Evolutionary conservation across 1,140 invertebrate genomes (phyloP), one percentile per base, ranked within the genome.

Genomic region (Cydia splendana): DNA sequence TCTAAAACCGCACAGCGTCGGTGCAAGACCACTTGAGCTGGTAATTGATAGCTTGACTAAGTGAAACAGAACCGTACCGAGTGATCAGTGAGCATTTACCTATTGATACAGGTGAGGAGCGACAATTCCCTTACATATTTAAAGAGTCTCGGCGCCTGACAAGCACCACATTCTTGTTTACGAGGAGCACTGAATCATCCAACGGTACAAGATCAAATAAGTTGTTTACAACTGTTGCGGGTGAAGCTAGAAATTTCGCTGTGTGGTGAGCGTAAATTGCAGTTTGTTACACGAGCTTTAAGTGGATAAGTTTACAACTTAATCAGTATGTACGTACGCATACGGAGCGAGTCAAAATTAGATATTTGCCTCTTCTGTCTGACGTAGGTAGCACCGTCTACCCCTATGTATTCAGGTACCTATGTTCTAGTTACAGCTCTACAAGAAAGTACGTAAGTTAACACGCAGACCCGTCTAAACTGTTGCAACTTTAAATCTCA

Each of bases 31-130:
- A 81, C 77, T 82, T 78, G 73, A 73, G 77, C 81, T 80, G 77
- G 74, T 85, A 86, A 87, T 85, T 84, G 84, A 84, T 80, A 80
- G 80, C 76, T 80, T 80, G 65, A 65, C 74, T 82, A 83, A 85
- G 78, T 82, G 82, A 85, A 84, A 84, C 76, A 81, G 82, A 81
- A 79, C 77, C 77, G 51, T 77, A 4, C 34, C 77, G 77, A 24
- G 24, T 76, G 42, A 80, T 79, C 78, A 48, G 73, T 77, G 75
- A 71, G 24, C 34, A 71, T 71, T 71, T 71, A 42, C 67, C 13
- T 42, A 71, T 71, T 42, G 67, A 71, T 71, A 18, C 67, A 71
- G 67, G 67, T 42, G 34, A 71, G 7, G 6, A 42, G 28, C 30
- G 34, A 71, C 30, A 18, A 18, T 71, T 38, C 34, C 34, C 34